Evolutionary conservation across 2,888 invertebrate species (phyloP).

Genomic region (Troglohyphantes excavatus): DNA sequence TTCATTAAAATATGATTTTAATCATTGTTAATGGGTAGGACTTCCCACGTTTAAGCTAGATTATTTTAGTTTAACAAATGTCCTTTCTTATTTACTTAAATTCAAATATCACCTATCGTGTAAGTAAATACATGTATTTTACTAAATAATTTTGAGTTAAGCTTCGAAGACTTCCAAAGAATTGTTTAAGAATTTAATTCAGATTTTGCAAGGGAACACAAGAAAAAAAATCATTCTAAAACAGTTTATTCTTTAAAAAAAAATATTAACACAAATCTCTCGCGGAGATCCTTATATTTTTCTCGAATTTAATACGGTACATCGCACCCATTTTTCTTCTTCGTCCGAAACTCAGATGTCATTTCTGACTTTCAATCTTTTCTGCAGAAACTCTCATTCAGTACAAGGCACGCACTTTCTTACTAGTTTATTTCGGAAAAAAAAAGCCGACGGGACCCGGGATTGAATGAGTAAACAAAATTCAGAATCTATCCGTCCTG

Average conservation of each 20-base stretch:
- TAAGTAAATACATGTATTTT: too few species aligned
- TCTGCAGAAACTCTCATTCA: conserved; percentile 21
- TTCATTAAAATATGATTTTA: too few species aligned
- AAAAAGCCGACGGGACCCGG: background rate
- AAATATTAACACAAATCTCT: background rate
- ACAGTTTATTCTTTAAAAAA: background rate
- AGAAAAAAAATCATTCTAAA: background rate
- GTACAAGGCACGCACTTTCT: conserved; percentile 5
- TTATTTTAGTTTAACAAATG: too few species aligned
- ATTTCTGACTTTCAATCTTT: conserved; percentile 28
- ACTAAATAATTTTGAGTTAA: too few species aligned
- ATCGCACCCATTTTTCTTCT: background rate
- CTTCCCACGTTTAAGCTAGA: too few species aligned
- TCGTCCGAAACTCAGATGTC: background rate
- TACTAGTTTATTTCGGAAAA: conserved; percentile 14
- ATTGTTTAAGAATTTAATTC: too few species aligned
- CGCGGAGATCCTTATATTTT: background rate
- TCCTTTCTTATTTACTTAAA: too few species aligned
- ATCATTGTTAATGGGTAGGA: too few species aligned
- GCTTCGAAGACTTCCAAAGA: too few species aligned
- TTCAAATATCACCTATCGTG: too few species aligned
- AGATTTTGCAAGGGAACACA: too few species aligned
- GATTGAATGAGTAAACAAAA: conserved; percentile 33
- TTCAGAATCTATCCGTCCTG: conserved; percentile 2
- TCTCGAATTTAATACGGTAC: conserved; percentile 16